These are phyloP conservation scores for Eudasyphora cyanicolor DNA, from an alignment of 2,888 invertebrate genomes.

Conservation along the genomic window DNA sequence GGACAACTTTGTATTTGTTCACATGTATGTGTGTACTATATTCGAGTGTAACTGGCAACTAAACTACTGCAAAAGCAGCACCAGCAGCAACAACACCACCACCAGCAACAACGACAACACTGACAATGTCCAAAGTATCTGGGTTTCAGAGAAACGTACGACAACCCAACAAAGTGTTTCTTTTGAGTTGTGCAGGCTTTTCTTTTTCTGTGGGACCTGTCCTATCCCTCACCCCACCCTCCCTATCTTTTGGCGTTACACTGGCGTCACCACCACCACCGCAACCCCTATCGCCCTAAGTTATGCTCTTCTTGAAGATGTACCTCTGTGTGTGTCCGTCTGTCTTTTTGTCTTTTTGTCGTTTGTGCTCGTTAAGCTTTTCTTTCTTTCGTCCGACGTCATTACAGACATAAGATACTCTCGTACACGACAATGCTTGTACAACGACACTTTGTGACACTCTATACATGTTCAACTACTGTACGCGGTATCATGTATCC, in stretches of 20 bases:
- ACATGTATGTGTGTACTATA: neutral
- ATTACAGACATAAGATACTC: slow-evolving; percentile 1
- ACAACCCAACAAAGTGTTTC: slow-evolving; percentile 12
- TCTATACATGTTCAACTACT: no score
- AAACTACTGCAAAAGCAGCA: slow-evolving; percentile 37
- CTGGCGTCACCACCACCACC: neutral
- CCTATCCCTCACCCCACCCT: neutral
- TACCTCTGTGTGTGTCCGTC: neutral
- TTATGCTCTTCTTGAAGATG: slow-evolving; percentile 3
- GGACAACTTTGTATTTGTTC: no score
- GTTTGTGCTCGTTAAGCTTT: slow-evolving; percentile 11
- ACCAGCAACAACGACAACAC: neutral
- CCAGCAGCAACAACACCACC: neutral
- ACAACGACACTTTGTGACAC: neutral
- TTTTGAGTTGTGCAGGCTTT: neutral
- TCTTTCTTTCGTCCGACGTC: neutral
- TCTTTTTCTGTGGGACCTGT: neutral
- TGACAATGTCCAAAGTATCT: neutral
- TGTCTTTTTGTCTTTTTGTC: no score
- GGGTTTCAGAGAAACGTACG: slow-evolving; percentile 6
- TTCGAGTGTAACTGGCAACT: slow-evolving; percentile 20
- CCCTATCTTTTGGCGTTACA: no score
- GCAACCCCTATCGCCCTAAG: neutral
- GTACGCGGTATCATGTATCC: no score
- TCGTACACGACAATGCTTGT: neutral